Base-by-base conservation (phyloP, 1,140 invertebrate genomes). In the Pissodes strobi region DNA sequence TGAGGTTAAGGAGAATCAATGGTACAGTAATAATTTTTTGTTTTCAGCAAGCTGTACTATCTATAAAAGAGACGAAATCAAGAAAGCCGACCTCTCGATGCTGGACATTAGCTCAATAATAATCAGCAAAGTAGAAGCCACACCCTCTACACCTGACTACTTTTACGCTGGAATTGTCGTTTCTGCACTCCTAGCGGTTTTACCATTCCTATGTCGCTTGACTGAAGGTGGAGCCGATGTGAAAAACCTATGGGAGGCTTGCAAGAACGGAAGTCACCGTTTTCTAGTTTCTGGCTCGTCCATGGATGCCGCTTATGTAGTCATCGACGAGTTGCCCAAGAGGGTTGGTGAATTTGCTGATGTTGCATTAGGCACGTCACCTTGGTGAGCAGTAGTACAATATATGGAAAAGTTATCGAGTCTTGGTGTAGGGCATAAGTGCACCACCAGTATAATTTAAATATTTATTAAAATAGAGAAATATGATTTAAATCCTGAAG, bases 41-140 rank as follows among this genome's bases (percentile, higher is more conserved):
- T 66, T 75, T 80, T 46, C 73, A 94, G 93, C 95, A 53, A 95
- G 92, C 67, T 97, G 95, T 76, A 94, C 93, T 30, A 92, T 97
- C 78, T 98, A 94, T 94, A 92, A 96, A 75, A 85, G 86, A 41
- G 84, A 88, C 13, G 92, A 94, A 68, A 88, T 91, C 19, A 92
- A 96, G 73, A 96, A 97, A 78, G 92, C 92, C 0, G 93, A 97
- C 74, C 82, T 98, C 51, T 94, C 93, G 0, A 93, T 95, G 1
- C 79, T 97, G 37, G 95, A 98, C 77, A 96, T 98, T 66, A 95
- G 93, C 74, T 95, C 93, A 70, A 90, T 89, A 18, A 95, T 98
- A 69, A 96, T 97, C 62, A 87, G 84, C 73, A 88, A 88, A 74
- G 94, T 96, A 1, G 94, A 97, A 79, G 84, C 86, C 13, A 88